These are phyloP conservation scores for Hyposoter dolosus DNA, from an alignment of 2,888 invertebrate species.

Conservation along the genomic window DNA sequence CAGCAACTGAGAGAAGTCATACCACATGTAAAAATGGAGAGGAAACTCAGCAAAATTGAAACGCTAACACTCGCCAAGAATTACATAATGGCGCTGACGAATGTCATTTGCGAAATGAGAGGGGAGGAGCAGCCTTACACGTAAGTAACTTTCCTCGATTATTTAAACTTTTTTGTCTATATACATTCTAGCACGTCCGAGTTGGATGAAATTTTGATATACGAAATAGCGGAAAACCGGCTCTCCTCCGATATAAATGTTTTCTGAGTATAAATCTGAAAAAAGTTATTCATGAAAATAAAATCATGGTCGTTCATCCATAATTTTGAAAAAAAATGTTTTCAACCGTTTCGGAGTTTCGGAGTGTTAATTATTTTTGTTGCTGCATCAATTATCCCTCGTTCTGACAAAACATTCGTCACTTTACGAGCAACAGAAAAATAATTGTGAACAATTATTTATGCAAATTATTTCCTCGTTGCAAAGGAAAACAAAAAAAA, in stretches of 20 bases:
- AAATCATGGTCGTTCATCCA: neutral
- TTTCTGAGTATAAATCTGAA: neutral
- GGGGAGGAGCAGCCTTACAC: constrained; percentile 90
- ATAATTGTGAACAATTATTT: neutral
- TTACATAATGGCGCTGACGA: constrained; percentile 93
- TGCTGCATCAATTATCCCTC: neutral
- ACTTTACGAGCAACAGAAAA: neutral
- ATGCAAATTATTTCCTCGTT: neutral
- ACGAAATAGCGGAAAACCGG: neutral
- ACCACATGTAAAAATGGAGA: constrained; percentile 92
- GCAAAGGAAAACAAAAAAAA: neutral
- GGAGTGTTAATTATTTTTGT: neutral
- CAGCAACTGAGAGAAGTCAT: constrained; percentile 92
- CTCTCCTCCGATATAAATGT: neutral
- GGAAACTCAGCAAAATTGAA: constrained; percentile 92
- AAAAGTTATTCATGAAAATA: neutral
- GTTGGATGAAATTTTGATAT: neutral
- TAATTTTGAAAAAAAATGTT: neutral
- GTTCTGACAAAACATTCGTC: neutral
- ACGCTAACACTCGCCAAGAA: constrained; percentile 92
- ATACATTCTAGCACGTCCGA: neutral
- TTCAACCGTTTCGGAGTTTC: neutral
- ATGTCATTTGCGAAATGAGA: constrained; percentile 92
- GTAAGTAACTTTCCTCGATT: constrained; percentile 83
- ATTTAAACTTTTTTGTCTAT: constrained; percentile 31